A percentile compares a stretch with the other conserved stretches of the same genome.
These are phyloP conservation scores for Verasper variegatus DNA, from an alignment of 2,113 vertebrate genomes.

Conservation along the genomic window DNA sequence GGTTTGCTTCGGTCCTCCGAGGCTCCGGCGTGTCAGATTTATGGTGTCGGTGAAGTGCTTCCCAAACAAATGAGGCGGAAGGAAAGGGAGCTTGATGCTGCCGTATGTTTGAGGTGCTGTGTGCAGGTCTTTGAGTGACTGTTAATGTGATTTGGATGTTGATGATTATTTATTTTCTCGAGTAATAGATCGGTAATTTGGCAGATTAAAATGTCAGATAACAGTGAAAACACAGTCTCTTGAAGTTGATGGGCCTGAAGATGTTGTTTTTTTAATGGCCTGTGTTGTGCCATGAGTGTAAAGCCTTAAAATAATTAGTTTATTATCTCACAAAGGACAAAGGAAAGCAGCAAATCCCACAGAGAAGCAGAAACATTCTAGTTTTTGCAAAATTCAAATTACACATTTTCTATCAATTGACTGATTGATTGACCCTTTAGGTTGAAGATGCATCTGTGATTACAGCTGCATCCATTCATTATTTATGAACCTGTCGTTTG, in stretches of 20 bases:
- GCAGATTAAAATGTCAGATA: too few species aligned
- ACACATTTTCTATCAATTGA: not conserved
- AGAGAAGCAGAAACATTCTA: not conserved
- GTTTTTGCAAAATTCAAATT: not conserved
- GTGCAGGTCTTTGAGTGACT: not conserved
- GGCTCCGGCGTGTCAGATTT: slow-evolving; percentile 42
- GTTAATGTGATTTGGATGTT: not conserved
- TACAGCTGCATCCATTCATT: not conserved
- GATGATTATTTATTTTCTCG: too few species aligned
- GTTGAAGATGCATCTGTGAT: not conserved
- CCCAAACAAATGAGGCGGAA: slow-evolving; percentile 19
- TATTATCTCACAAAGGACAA: not conserved
- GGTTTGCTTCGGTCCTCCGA: slow-evolving; percentile 40
- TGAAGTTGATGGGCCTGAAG: too few species aligned
- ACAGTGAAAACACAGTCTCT: too few species aligned
- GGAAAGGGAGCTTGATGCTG: slow-evolving; percentile 47
- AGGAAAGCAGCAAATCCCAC: not conserved
- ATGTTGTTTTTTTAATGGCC: too few species aligned
- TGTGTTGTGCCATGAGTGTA: too few species aligned
- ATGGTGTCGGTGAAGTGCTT: slow-evolving; percentile 44
- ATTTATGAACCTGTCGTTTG: too few species aligned
- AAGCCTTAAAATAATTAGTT: too few species aligned
- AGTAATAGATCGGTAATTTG: too few species aligned
- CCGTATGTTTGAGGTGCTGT: slow-evolving; percentile 36
- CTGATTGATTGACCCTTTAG: not conserved